Evolutionary conservation across 2,797 vertebrate genomes (phyloP), one percentile per base, ranked within the genome.

Genomic region (Trematomus bernacchii): DNA sequence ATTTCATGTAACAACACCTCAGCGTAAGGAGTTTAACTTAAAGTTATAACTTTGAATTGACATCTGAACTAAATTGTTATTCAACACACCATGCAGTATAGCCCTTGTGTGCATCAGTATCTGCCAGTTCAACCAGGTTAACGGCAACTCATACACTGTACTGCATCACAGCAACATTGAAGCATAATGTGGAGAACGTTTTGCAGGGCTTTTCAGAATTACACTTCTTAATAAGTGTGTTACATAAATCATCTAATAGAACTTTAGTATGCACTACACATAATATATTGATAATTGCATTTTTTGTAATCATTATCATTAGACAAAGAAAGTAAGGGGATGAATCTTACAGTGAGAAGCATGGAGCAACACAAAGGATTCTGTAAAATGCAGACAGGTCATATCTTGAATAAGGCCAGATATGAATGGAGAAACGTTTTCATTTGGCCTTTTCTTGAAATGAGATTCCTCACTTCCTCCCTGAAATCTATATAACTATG

Each of bases 361-460:
- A 63, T 11, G n/a, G 10, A 46, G n/a, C 14, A 54, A 63, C 23
- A n/a, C 15, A 13, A 0, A 43, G 37, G 3, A 3, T n/a, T 21
- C 47, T 54, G 63, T 18, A 37, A 82, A 67, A 80, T 65, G 43
- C 19, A 66, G 12, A 75, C 21, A 12, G 30, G 6, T 77, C 14
- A 43, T 18, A 33, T 46, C 27, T 23, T 78, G 9, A 55, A 21
- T 30, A 33, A 0, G 27, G 19, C 6, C 12, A 19, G 53, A 59
- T 82, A 23, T 68, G 58, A 66, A n/a, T 14, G 30, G 11, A 42
- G 11, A 11, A 64, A 37, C 33, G 33, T 37, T 37, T 37, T 37
- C 6, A 37, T 37, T 37, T 8, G 27, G 33, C 33, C 33, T 23
- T 79, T 83, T 76, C 75, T 70, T 74, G 59, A 85, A 84, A 85